Evolutionary conservation across 1,140 invertebrate genomes (phyloP).

Genomic region (Pachypeltis micranthus): DNA sequence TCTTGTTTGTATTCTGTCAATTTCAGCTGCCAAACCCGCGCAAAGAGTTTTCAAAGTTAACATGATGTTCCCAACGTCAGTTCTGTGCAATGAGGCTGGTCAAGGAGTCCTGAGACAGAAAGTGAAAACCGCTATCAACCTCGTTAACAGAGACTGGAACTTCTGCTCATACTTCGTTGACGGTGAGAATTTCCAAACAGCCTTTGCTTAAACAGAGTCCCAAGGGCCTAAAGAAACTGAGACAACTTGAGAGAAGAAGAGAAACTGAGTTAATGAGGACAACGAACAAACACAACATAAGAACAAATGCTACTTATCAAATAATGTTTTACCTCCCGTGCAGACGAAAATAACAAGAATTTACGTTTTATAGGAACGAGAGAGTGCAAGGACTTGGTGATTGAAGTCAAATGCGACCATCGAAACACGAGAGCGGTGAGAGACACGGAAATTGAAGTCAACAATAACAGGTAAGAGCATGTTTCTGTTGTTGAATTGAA

Average conservation of each 20-base stretch:
- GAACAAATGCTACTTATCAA: slow-evolving; percentile 5
- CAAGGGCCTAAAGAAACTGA: too few species aligned
- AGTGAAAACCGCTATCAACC: slow-evolving; percentile 74
- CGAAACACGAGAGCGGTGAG: slow-evolving; percentile 48
- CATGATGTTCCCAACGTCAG: slow-evolving; percentile 86
- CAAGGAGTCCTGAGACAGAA: slow-evolving; percentile 80
- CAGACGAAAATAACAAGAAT: too few species aligned
- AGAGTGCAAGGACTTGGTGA: slow-evolving; percentile 77
- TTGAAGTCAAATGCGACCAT: slow-evolving; percentile 81
- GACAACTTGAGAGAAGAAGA: too few species aligned
- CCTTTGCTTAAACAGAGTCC: too few species aligned
- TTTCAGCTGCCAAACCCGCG: slow-evolving; percentile 62
- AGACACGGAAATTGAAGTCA: slow-evolving; percentile 32
- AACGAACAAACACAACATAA: background rate
- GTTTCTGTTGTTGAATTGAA: background rate
- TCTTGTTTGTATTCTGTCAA: background rate
- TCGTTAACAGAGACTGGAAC: slow-evolving; percentile 84
- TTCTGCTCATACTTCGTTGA: slow-evolving; percentile 82
- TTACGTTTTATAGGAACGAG: slow-evolving; percentile 38
- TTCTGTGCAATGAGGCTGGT: slow-evolving; percentile 85
- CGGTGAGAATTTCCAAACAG: slow-evolving; percentile 39
- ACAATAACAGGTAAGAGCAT: background rate
- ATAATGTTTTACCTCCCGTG: too few species aligned
- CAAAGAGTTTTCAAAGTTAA: slow-evolving; percentile 85
- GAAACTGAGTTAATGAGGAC: too few species aligned